phyloP scores from a whole-genome alignment of 2,113 vertebrate species.

The Gallinago jamesoni region DNA sequence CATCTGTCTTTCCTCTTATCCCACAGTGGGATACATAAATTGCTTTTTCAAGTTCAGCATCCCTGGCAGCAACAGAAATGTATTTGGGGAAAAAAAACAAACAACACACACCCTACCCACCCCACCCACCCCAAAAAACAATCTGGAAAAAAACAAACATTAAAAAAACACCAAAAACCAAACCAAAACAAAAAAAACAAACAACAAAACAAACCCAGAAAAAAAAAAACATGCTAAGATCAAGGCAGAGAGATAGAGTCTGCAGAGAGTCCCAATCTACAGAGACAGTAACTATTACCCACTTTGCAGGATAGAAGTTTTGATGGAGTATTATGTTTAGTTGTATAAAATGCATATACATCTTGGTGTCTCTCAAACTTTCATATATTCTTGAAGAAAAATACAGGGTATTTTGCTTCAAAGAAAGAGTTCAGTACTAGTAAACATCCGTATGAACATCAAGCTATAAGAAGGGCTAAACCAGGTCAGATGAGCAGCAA shows the following conservation, averaged over 20 bases:
- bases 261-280: background rate
- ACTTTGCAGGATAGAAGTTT: background rate
- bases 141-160: too few relatives aligned
- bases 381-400: background rate
- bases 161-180: too few relatives aligned
- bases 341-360: background rate
- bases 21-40: background rate
- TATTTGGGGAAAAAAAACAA: background rate
- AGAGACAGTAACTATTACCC: background rate
- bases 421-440: background rate
- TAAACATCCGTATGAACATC: background rate
- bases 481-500: background rate
- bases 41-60: background rate
- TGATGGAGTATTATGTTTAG: background rate
- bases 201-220: too few relatives aligned
- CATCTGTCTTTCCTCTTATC: background rate
- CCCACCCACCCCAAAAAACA: too few relatives aligned
- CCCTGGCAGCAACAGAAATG: background rate
- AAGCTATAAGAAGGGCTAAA: background rate
- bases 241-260: background rate
- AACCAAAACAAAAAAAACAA: too few relatives aligned
- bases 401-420: background rate
- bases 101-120: too few relatives aligned
- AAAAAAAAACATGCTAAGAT: background rate
- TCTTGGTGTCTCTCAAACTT: background rate